Evolutionary conservation across 2,888 invertebrate species (phyloP), one percentile per base, ranked within the genome.

Genomic region (Galerucella calmariensis): DNA sequence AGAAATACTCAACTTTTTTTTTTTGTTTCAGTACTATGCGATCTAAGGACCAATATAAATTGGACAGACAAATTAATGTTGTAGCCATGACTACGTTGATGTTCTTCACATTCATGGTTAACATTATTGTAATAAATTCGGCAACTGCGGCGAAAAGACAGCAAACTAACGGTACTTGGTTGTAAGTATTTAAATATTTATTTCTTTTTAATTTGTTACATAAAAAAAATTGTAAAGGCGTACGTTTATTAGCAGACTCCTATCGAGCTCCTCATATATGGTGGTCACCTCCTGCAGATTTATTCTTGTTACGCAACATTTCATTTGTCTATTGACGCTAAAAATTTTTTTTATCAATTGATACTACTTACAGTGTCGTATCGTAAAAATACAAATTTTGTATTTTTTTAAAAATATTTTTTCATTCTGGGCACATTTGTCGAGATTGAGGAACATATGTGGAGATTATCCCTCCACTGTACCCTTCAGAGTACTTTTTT

Each of bases 161-260:
- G 75, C 78, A 79, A 41, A 79, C 81, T 68, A 84, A 84, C 77
- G 84, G 84, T 74, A 84, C 84, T 74, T 84, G 84, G 84, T 83
- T 85, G 84, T 84, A 80, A 84, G 84, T 82, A 5, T 35, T 35
- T 8, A 35, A 35, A 35, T 35, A 35, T 8, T 35, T 35, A 35
- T 35, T 35, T 35, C 2, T 35, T 35, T 35, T 8, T 35, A 35
- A 35, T 35, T 35, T 35, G 35, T 35, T 35, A 35, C 35, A 35
- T 35, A 35, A 35, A 35, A 35, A 35, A 35, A 35, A 35, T 2
- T 27, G 8, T 5, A 35, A 35, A 2, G 5, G 35, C 9, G 14
- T 51, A 24, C 51, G 27, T 67, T 48, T 14, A 53, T 67, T 67
- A 53, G 27, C 24, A 53, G 66, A 51, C 66, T 27, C 66, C 44